Conservation (phyloP, 2,113 vertebrate species). For the Pachyramphus minor region DNA sequence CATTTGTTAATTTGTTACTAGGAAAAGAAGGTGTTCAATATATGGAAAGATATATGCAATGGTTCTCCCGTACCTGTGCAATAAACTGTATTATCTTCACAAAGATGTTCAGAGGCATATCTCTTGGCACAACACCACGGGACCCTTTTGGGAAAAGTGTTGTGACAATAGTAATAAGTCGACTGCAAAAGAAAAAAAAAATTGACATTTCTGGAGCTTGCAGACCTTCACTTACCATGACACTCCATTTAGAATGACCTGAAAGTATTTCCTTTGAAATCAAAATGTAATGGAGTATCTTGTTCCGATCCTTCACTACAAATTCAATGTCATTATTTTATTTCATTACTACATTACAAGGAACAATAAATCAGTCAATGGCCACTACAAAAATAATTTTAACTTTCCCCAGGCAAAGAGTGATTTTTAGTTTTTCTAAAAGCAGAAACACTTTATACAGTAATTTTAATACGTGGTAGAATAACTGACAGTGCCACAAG, state of each 20-base stretch:
- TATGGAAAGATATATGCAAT: background rate
- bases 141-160: constrained; percentile 98
- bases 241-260: background rate
- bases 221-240: background rate
- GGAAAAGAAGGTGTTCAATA: background rate
- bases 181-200: constrained; percentile 77
- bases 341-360: background rate
- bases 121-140: constrained; percentile 93
- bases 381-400: background rate
- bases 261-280: background rate
- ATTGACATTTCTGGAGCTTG: constrained; percentile 18
- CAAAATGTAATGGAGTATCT: background rate
- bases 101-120: constrained; percentile 99
- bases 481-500: background rate
- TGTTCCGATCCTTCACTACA: background rate
- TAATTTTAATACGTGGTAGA: background rate
- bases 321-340: background rate
- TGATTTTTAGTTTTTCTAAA: background rate
- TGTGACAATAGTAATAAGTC: constrained; percentile 94
- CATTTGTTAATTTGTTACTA: background rate
- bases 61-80: constrained; percentile 82
- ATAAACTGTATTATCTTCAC: constrained; percentile 99
- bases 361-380: background rate
- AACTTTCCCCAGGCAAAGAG: background rate
- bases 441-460: background rate